Base-by-base conservation (phyloP, 2,113 vertebrate genomes). In the Xiphorhynchus elegans region DNA sequence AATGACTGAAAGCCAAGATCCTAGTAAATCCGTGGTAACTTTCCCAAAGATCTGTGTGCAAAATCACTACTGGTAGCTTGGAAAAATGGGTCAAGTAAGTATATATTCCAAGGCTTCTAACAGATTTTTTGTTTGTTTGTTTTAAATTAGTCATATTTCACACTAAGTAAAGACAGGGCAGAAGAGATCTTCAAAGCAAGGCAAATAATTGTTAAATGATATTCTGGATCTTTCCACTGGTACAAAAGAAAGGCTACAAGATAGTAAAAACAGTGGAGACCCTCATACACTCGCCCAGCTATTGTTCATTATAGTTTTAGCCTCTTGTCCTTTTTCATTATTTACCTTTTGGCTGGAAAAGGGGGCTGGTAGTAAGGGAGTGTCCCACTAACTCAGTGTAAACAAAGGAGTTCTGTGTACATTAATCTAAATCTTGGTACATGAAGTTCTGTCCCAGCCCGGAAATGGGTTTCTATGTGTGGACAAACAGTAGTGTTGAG, bases 321-420 rank as follows among this genome's bases (percentile, higher is more conserved):
- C 3, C 14, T 44, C 53, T 52, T 80, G 8, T 7, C 4, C 55
- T 8, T 75, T 77, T 63, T 6, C 3, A 47, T 2, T 12, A 26
- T 49, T 20, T 46, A 40, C 6, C 18, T 80, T 94, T 90, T 56
- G 39, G 23, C 8, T 40, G 59, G 64, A 84, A 40, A 70, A 33
- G 1, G 3, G 5, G 2, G 2, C 1, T 5, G 35, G 13, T 44
- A 39, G 3, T 6, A 26, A 9, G 11, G 12, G 18, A 52, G 14
- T 31, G 17, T 74, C 5, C 10, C 23, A 55, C 52, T 35, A 78
- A 2, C 6, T 66, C 53, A 40, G 3, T 17, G 6, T 47, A 83
- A 84, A 42, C 5, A 42, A 39, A 85, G 55, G 1, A 2, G 1
- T 39, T 88, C 28, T 3, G 0, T 19, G 11, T 23, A 67, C 39